Evolutionary conservation across 2,113 vertebrate species (phyloP).

Genomic region (Carassius carassius): DNA sequence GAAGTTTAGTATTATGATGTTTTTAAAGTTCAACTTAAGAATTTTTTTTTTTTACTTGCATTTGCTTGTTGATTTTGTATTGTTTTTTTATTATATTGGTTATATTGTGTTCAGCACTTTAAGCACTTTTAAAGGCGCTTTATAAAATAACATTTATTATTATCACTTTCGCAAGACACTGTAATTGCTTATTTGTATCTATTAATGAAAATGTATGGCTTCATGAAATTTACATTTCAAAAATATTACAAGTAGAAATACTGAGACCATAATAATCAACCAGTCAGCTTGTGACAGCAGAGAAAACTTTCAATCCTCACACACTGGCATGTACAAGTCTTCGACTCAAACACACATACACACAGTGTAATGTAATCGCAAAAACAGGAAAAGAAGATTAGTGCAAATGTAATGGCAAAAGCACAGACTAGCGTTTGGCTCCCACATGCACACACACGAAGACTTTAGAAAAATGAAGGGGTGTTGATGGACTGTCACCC

Average conservation of each 20-base stretch:
- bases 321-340: background rate
- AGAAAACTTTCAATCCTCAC: background rate
- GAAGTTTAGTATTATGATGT: too few species aligned
- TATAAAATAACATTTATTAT: too few species aligned
- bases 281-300: background rate
- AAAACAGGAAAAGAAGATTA: slow-evolving; percentile 61
- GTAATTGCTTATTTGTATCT: too few species aligned
- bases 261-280: background rate
- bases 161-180: too few species aligned
- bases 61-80: too few species aligned
- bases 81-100: too few species aligned
- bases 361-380: slow-evolving; percentile 64
- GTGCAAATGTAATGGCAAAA: slow-evolving; percentile 68
- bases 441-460: background rate
- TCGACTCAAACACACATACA: background rate
- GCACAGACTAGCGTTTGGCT: slow-evolving; percentile 47
- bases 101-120: too few species aligned
- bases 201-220: background rate
- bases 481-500: background rate
- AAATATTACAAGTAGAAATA: background rate
- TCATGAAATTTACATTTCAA: background rate
- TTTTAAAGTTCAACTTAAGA: too few species aligned
- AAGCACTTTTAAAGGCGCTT: too few species aligned
- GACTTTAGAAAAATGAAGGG: background rate
- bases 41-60: too few species aligned